Percentiles rank a stretch among this genome's conserved stretches.
These are phyloP conservation scores for Bellardia bayeri DNA, from an alignment of 2,888 invertebrate genomes.

Conservation along the genomic window DNA sequence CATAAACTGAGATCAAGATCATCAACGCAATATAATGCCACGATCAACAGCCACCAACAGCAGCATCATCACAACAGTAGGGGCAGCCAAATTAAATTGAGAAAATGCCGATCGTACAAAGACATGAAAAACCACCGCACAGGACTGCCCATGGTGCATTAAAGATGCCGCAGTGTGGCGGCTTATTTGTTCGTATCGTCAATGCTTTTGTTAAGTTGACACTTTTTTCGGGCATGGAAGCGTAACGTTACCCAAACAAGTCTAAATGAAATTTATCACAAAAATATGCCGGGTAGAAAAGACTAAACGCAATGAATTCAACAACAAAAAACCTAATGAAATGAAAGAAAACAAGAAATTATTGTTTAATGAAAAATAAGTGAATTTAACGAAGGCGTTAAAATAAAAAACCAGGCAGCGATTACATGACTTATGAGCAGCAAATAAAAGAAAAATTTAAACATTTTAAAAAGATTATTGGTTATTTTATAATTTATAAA, in stretches of 20 bases:
- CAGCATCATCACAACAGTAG: slow-evolving; percentile 51
- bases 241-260: slow-evolving; percentile 29
- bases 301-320: neutral
- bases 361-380: slow-evolving; percentile 46
- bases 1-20: slow-evolving; percentile 57
- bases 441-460: neutral
- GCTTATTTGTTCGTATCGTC: slow-evolving; percentile 81
- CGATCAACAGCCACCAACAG: slow-evolving; percentile 22
- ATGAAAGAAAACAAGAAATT: slow-evolving; percentile 11
- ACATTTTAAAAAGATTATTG: neutral
- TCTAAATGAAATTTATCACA: slow-evolving; percentile 54
- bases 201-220: slow-evolving; percentile 84
- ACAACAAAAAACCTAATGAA: slow-evolving; percentile 1
- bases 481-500: neutral
- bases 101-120: slow-evolving; percentile 77
- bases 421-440: slow-evolving; percentile 43
- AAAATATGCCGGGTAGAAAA: neutral
- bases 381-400: slow-evolving; percentile 76
- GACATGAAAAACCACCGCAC: slow-evolving; percentile 81
- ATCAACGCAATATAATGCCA: slow-evolving; percentile 37
- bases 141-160: slow-evolving; percentile 83
- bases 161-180: slow-evolving; percentile 83
- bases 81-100: slow-evolving; percentile 38
- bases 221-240: slow-evolving; percentile 84
- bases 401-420: neutral